phyloP scores from a whole-genome alignment of 2,888 invertebrate species.

The Parapristionchus giblindavisi region DNA sequence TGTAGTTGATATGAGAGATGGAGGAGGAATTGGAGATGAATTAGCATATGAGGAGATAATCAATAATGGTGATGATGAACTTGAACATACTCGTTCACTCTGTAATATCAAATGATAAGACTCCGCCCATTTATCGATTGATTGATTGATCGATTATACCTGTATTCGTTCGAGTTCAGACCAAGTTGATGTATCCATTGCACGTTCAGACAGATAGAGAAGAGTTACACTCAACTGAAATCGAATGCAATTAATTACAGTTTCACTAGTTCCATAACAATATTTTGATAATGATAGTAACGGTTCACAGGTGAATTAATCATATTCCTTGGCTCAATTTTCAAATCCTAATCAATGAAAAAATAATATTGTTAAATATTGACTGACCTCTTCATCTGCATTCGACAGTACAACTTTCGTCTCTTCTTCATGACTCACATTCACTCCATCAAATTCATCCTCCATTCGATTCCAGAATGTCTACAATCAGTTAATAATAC shows the following conservation, averaged over 20 bases:
- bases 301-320: no score
- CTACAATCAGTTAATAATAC: conserved; percentile 1
- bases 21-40: conserved; percentile 20
- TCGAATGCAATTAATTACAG: neutral
- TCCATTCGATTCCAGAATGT: conserved; percentile 28
- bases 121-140: neutral
- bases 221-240: conserved; percentile 59
- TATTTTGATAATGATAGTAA: no score
- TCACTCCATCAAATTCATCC: conserved; percentile 13
- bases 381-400: conserved; percentile 47
- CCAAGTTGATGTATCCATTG: conserved; percentile 62
- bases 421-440: conserved; percentile 9
- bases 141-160: conserved; percentile 38
- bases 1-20: conserved; percentile 10
- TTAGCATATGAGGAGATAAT: conserved; percentile 4
- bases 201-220: conserved; percentile 49
- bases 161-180: conserved; percentile 66
- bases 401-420: conserved; percentile 45
- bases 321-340: no score
- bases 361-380: no score
- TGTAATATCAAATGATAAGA: conserved; percentile 14
- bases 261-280: no score
- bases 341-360: no score
- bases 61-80: conserved; percentile 19
- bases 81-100: conserved; percentile 24